Percentiles rank a stretch among this genome's conserved stretches.
These are phyloP conservation scores for Morone saxatilis DNA, from an alignment of 2,113 vertebrate species.

Conservation along the genomic window DNA sequence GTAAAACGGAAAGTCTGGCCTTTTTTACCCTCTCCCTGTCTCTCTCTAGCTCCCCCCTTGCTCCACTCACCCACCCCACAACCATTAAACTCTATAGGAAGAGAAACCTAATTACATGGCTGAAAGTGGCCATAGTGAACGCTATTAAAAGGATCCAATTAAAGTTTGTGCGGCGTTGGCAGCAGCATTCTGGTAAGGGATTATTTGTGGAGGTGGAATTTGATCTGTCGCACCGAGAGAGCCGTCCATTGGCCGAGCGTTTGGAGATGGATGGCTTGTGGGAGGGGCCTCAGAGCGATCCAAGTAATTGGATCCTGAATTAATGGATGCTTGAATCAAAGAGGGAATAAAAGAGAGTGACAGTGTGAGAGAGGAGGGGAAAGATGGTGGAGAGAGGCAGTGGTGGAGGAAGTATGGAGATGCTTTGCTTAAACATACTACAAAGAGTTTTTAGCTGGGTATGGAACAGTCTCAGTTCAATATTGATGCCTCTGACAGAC, in stretches of 20 bases:
- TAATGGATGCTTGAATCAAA: slow-evolving; percentile 60
- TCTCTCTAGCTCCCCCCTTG: neutral
- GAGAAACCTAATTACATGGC: slow-evolving; percentile 78
- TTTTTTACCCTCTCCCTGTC: slow-evolving; percentile 40
- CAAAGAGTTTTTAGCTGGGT: no score
- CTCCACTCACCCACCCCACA: slow-evolving; percentile 37
- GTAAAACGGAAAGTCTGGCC: slow-evolving; percentile 71
- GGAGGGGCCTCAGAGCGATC: slow-evolving; percentile 50
- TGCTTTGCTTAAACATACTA: no score
- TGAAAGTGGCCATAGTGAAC: slow-evolving; percentile 78
- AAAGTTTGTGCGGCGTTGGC: slow-evolving; percentile 70
- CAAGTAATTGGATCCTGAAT: slow-evolving; percentile 69
- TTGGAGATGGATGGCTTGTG: slow-evolving; percentile 45
- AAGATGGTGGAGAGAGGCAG: neutral
- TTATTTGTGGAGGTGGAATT: slow-evolving; percentile 73
- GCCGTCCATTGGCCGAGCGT: slow-evolving; percentile 45
- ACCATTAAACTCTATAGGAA: slow-evolving; percentile 73
- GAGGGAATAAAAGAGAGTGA: slow-evolving; percentile 21
- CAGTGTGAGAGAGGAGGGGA: neutral
- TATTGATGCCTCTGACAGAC: no score
- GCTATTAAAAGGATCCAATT: slow-evolving; percentile 82
- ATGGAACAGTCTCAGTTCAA: no score
- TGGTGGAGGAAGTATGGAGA: no score
- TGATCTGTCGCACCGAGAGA: slow-evolving; percentile 55
- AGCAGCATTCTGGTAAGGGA: slow-evolving; percentile 58